These are phyloP conservation scores for Drosophila nr. perissopoda DNA, from an alignment of 2,888 invertebrate genomes.

Conservation along the genomic window DNA sequence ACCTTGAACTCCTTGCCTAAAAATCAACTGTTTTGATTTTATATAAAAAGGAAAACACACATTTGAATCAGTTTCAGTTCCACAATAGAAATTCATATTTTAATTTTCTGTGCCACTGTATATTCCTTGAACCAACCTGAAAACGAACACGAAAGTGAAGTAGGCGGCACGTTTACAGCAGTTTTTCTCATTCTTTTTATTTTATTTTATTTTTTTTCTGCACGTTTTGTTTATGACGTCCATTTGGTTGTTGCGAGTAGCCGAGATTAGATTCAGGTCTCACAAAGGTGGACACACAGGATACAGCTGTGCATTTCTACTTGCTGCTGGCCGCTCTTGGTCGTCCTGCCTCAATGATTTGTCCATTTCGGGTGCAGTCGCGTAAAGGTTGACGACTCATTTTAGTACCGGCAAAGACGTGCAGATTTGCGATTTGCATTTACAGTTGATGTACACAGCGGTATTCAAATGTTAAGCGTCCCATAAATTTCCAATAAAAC, in stretches of 20 bases:
- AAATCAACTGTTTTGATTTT: not conserved
- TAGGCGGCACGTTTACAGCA: slow-evolving; percentile 55
- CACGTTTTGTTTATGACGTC: slow-evolving; percentile 67
- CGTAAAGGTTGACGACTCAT: slow-evolving; percentile 51
- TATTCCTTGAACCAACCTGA: slow-evolving; percentile 12
- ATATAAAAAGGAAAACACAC: not conserved
- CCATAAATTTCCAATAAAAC: slow-evolving; percentile 53
- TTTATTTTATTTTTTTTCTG: slow-evolving; percentile 14
- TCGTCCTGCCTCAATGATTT: slow-evolving; percentile 24
- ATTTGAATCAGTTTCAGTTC: not conserved
- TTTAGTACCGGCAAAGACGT: slow-evolving; percentile 63
- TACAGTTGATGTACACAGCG: slow-evolving; percentile 29
- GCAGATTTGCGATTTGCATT: slow-evolving; percentile 64
- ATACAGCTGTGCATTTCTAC: slow-evolving; percentile 10
- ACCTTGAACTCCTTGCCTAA: not conserved
- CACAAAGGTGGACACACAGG: slow-evolving; percentile 33
- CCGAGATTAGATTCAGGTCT: slow-evolving; percentile 62
- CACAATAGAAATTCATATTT: not conserved
- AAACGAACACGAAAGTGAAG: slow-evolving; percentile 30
- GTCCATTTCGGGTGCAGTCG: slow-evolving; percentile 29
- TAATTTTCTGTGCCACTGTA: slow-evolving; percentile 29
- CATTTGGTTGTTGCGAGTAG: slow-evolving; percentile 63
- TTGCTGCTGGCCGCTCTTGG: not conserved
- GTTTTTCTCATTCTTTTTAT: slow-evolving; percentile 13
- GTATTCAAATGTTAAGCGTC: slow-evolving; percentile 51